phyloP scores from a whole-genome alignment of 1,140 invertebrate species.

The Lucilia sericata region DNA sequence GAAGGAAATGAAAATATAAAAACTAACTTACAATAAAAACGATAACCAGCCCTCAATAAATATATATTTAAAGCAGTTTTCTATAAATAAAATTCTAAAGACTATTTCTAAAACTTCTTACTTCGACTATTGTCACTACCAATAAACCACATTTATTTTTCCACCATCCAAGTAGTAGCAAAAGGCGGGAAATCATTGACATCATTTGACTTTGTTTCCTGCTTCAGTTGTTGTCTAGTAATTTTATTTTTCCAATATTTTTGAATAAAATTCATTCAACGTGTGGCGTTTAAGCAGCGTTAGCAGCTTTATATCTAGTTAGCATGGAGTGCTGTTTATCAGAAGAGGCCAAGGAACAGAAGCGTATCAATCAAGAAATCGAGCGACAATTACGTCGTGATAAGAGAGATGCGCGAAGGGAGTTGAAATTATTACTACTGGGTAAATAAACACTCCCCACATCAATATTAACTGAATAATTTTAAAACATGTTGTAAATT shows the following conservation, averaged over 20 bases:
- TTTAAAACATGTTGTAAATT: too few relatives aligned
- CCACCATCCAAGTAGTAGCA: neutral
- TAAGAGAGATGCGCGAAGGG: conserved; percentile 98
- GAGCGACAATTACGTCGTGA: conserved; percentile 98
- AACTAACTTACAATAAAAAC: neutral
- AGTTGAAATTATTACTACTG: conserved; percentile 97
- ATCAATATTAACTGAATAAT: too few relatives aligned
- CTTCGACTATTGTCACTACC: neutral
- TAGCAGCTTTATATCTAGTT: conserved; percentile 67
- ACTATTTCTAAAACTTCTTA: neutral
- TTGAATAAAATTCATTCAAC: conserved; percentile 32
- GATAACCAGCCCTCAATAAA: neutral
- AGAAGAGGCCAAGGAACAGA: conserved; percentile 99
- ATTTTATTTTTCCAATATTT: neutral
- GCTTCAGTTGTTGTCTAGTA: neutral
- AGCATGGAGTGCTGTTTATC: conserved; percentile 99
- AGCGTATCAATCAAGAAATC: conserved; percentile 99
- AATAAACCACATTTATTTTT: neutral
- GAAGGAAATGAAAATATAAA: neutral
- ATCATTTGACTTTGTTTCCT: conserved; percentile 6
- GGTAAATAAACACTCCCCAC: conserved; percentile 76
- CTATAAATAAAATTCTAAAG: neutral
- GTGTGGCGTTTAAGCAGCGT: conserved; percentile 51
- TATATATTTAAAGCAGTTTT: neutral
- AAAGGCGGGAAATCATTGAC: neutral